phyloP scores from a whole-genome alignment of 2,113 vertebrate species.

The Pseudonaja textilis region DNA sequence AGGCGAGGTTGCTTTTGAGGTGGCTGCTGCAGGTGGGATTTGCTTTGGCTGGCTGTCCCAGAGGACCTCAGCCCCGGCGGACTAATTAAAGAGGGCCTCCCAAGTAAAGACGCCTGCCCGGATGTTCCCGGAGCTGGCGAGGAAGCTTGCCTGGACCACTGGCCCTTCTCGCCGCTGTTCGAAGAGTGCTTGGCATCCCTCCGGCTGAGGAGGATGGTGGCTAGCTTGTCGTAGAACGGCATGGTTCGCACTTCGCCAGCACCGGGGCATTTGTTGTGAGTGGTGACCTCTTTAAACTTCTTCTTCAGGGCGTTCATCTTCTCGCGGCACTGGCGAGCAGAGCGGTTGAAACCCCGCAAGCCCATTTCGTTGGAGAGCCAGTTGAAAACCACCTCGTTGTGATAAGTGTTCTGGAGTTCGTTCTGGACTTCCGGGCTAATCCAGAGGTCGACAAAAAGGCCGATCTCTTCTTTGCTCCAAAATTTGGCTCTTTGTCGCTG shows the following conservation, averaged over 20 bases:
- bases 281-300: conserved; percentile 10
- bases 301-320: conserved; percentile 4
- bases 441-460: conserved; percentile 3
- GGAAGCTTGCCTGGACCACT: neutral
- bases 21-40: neutral
- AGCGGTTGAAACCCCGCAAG: neutral
- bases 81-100: neutral
- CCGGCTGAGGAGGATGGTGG: neutral
- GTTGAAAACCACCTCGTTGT: conserved; percentile 2
- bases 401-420: conserved; percentile 2
- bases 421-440: conserved; percentile 5
- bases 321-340: neutral
- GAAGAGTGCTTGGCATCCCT: neutral
- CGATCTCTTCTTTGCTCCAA: conserved; percentile 3
- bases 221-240: neutral
- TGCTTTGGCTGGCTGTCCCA: neutral
- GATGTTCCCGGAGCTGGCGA: neutral
- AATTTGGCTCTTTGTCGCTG: neutral
- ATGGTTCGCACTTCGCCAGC: neutral
- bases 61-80: neutral
- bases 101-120: neutral
- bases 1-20: conserved; percentile 8
- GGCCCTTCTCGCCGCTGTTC: neutral
- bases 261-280: neutral
- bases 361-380: neutral